Conservation (phyloP, 2,113 vertebrate species). For the Lepisosteus osseus region DNA sequence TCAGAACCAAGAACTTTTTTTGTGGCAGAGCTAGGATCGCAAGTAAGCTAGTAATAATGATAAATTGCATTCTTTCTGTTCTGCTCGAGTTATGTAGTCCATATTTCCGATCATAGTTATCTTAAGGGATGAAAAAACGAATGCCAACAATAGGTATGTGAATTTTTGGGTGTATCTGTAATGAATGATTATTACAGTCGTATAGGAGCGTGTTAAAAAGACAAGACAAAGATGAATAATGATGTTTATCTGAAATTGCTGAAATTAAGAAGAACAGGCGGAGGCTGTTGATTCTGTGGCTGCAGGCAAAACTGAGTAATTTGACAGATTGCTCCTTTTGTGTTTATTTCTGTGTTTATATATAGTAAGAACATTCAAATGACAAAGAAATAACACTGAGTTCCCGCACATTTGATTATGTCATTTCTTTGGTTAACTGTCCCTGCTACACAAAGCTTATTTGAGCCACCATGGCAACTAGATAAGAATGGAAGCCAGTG, state of each 20-base stretch:
- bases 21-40: too few species aligned
- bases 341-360: not conserved
- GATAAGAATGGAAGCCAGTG: not conserved
- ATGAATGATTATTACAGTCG: not conserved
- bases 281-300: not conserved
- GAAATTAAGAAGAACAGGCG: too few species aligned
- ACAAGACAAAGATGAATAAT: not conserved
- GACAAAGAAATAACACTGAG: not conserved
- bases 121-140: not conserved
- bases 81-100: too few species aligned
- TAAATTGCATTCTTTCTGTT: too few species aligned
- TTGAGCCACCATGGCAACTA: not conserved
- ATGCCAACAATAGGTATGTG: not conserved
- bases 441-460: not conserved
- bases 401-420: not conserved
- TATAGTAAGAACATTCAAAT: not conserved
- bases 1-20: too few species aligned
- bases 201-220: not conserved
- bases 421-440: not conserved
- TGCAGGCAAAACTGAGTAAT: not conserved
- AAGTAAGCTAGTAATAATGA: too few species aligned
- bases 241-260: not conserved
- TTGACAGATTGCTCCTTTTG: constrained; percentile 1
- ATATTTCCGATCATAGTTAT: too few species aligned
- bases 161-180: not conserved